Conservation (phyloP, 2,888 invertebrate genomes). For the Melikaiella ostensackeni region DNA sequence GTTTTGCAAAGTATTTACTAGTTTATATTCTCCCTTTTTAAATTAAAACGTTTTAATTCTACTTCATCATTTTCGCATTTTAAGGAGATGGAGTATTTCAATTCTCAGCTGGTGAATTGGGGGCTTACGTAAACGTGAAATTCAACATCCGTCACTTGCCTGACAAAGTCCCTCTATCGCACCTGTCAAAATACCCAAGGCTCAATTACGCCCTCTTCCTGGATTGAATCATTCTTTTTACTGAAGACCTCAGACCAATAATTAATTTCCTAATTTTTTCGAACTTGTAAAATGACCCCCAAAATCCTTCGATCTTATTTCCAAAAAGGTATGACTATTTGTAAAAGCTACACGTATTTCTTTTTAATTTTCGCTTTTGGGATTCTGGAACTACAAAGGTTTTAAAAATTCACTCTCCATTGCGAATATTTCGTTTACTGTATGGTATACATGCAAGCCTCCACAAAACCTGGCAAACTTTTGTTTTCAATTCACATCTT, state of each 20-base stretch:
- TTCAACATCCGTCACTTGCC: conserved; percentile 8
- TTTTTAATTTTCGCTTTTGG: neutral
- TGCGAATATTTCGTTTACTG: too few relatives aligned
- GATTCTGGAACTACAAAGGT: too few relatives aligned
- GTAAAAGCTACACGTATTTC: too few relatives aligned
- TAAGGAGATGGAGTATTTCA: neutral
- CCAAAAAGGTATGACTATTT: too few relatives aligned
- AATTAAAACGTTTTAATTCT: too few relatives aligned
- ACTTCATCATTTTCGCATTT: too few relatives aligned
- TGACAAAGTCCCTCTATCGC: neutral
- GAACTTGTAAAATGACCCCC: too few relatives aligned
- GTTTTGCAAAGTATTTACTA: neutral
- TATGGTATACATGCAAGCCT: too few relatives aligned
- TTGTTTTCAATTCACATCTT: neutral
- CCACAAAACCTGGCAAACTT: neutral
- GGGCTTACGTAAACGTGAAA: neutral
- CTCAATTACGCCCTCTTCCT: neutral
- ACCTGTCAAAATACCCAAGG: conserved; percentile 18
- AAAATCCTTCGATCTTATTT: too few relatives aligned
- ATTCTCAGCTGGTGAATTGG: neutral
- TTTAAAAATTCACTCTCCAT: too few relatives aligned
- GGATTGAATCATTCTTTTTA: conserved; percentile 2
- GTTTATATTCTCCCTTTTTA: too few relatives aligned
- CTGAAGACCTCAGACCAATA: neutral
- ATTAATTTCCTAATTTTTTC: neutral